phyloP scores from a whole-genome alignment of 2,888 invertebrate genomes.

The Andrena marginata region DNA sequence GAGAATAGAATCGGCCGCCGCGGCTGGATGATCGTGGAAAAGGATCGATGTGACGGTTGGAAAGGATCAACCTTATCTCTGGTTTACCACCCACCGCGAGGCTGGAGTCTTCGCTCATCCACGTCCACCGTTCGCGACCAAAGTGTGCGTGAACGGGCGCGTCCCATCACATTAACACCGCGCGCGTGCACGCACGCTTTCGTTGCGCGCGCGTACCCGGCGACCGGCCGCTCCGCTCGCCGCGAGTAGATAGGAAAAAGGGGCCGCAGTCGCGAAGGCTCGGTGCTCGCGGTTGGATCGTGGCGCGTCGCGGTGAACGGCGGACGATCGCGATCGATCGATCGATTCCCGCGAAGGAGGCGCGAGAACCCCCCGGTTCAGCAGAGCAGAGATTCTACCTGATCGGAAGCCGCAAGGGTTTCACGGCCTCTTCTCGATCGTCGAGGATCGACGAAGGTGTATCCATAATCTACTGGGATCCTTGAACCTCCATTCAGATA shows the following conservation, averaged over 20 bases:
- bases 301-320: constrained; percentile 40
- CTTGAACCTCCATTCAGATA: no score
- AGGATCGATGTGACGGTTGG: constrained; percentile 25
- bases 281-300: constrained; percentile 70
- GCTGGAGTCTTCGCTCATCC: constrained; percentile 8
- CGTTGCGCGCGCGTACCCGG: constrained; percentile 25
- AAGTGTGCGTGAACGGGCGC: not conserved
- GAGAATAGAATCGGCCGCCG: constrained; percentile 6
- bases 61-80: constrained; percentile 31
- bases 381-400: no score
- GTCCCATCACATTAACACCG: not conserved
- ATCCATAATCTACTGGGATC: no score
- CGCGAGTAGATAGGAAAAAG: constrained; percentile 69
- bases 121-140: no score
- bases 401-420: no score
- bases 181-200: constrained; percentile 22
- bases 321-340: constrained; percentile 66
- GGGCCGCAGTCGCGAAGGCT: constrained; percentile 66
- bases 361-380: not conserved
- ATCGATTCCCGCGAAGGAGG: constrained; percentile 49
- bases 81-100: constrained; percentile 39
- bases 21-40: not conserved
- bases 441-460: not conserved
- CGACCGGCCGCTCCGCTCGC: constrained; percentile 54
- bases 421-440: not conserved